Evolutionary conservation across 2,888 invertebrate species (phyloP), one percentile per base, ranked within the genome.

Genomic region (Brenthis daphne): DNA sequence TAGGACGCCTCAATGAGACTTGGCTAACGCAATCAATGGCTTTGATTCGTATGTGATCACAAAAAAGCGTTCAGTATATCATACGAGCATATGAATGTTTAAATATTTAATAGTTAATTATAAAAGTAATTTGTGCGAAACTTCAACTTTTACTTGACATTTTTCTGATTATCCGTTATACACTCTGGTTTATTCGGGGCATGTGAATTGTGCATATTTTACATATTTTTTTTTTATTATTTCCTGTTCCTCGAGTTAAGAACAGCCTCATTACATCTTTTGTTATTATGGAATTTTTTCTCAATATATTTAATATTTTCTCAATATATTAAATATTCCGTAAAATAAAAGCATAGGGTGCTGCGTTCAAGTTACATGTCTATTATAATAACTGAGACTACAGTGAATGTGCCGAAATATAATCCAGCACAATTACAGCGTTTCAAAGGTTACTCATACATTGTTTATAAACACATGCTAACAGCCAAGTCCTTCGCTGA

Each of bases 401-500:
- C 13, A 48, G 29, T 14, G 51, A 16, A 70, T 33, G n/a, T 64
- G 51, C 58, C 37, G 50, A 29, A 47, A 51, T 29, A 57, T 50
- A 48, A 55, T 47, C 51, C 29, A 69, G 37, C n/a, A n/a, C 24
- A 57, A 53, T 57, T 13, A 16, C 12, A 55, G 55, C 48, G 24
- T 65, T 64, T 43, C 47, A 61, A 48, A 71, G 56, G 47, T 61
- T 64, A 60, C 57, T 63, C 53, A 58, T 69, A 57, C 50, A 65
- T 63, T 69, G 69, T 67, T 65, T 69, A 67, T 69, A 69, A 72
- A 72, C 72, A 67, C 53, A 20, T 48, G 66, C 54, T 69, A 65
- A 70, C 47, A 53, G 58, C 57, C 47, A 43, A 56, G 51, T 67
- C 67, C 56, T 68, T 67, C 70, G 37, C 58, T 24, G 50, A 60